Evolutionary conservation across 2,113 vertebrate species (phyloP).

Genomic region (Channa argus): DNA sequence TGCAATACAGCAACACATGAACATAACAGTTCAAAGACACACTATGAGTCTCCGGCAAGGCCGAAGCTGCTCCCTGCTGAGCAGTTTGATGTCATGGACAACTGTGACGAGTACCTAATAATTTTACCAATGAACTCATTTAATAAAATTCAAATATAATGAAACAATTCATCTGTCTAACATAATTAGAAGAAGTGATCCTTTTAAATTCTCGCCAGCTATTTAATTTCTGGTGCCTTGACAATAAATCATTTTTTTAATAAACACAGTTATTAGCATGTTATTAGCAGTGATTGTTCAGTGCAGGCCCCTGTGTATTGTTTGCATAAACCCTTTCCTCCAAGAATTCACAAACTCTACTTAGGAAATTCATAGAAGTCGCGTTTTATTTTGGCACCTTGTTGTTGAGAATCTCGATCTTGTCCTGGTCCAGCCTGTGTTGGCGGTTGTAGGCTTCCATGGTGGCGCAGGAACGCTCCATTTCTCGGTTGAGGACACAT

Average conservation of each 20-base stretch:
- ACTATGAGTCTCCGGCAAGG: not conserved
- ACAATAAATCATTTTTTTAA: too few species aligned
- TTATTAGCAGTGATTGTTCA: too few species aligned
- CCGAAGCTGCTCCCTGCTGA: not conserved
- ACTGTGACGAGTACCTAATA: not conserved
- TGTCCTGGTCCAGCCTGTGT: conserved; percentile 93
- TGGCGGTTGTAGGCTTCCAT: conserved; percentile 92
- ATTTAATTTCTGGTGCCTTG: too few species aligned
- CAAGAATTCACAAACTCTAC: too few species aligned
- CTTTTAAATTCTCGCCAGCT: too few species aligned
- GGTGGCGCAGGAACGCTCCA: conserved; percentile 90
- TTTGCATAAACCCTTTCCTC: too few species aligned
- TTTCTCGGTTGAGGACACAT: conserved; percentile 95
- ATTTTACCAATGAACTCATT: too few species aligned
- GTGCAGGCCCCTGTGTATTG: too few species aligned
- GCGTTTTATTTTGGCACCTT: conserved; percentile 84
- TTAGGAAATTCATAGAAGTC: not conserved
- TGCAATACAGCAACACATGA: conserved; percentile 57
- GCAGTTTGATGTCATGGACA: not conserved
- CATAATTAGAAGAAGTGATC: too few species aligned
- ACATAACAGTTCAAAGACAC: not conserved
- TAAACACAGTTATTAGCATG: too few species aligned
- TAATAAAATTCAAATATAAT: too few species aligned
- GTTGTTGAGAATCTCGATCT: conserved; percentile 90
- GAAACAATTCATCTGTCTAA: too few species aligned